Base-by-base conservation (phyloP, 2,888 invertebrate genomes). In the Coecobrya sp. region DNA sequence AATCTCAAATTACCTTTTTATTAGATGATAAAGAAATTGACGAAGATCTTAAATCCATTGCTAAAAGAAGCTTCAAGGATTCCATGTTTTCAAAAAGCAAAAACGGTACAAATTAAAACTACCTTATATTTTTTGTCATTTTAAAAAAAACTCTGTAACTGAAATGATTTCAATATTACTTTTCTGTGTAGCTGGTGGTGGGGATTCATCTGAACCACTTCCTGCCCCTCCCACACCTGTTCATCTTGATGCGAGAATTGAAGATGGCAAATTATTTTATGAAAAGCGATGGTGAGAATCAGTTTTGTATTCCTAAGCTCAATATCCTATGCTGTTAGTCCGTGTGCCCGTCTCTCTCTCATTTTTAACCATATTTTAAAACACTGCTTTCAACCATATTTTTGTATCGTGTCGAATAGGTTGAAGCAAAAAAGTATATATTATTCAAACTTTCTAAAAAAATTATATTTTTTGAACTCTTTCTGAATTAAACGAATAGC, bases 221-320 rank as follows among this genome's bases (percentile, higher is more conserved):
- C 73, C 76, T 11, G 73, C 73, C 3, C 82, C 86, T 55, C 89
- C 79, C 22, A 65, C 82, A 1, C 86, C 93, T 52, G 76, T 82
- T 0, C 82, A 87, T 96, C 97, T 93, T 96, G 99, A 99, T 95
- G 98, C 98, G 4, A 97, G 98, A 93, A 98, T 99, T 94, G 99
- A 99, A 96, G 99, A 99, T 96, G 99, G 99, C 86, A 98, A 99
- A 96, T 96, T 99, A 92, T 96, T 98, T 95, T 99, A 98, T 96
- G 99, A 99, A 96, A 97, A 98, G 94, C 97, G 98, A 95, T 99
- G 99, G 99, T 97, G 95, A 95, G 95, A 59, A 19, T 55, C 25
- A 8, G 27, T 65, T 59, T 73, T 36, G 3, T 65, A 4, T 59
- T 59, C n/a, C 59, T 62, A 8, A 22, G 19, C 10, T 62, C 11